Conservation (phyloP, 2,888 invertebrate genomes). For the Ferrisia virgata region DNA sequence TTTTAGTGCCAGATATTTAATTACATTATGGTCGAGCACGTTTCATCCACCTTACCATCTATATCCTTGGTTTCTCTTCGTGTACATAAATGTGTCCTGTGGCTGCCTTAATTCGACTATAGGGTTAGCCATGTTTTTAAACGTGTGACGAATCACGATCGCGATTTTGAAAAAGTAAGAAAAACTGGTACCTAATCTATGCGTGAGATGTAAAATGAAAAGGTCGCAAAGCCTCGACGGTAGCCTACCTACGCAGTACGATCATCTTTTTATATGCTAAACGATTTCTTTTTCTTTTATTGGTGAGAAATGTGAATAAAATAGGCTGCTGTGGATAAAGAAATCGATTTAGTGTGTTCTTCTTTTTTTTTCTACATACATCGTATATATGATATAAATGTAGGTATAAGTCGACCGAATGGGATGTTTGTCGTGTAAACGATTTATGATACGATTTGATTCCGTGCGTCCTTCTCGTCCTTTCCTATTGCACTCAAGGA, state of each 20-base stretch:
- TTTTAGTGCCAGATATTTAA: constrained; percentile 18
- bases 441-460: not conserved
- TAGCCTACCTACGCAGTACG: not conserved
- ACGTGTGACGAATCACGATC: not conserved
- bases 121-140: too few species aligned
- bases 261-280: not conserved
- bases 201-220: not conserved
- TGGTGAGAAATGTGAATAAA: constrained; percentile 8
- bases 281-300: not conserved
- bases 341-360: not conserved
- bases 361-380: not conserved
- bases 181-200: not conserved
- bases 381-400: too few species aligned
- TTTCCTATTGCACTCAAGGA: too few species aligned
- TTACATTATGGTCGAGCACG: constrained; percentile 3
- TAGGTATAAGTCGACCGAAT: not conserved
- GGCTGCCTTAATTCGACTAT: too few species aligned
- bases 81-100: too few species aligned
- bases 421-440: constrained; percentile 3
- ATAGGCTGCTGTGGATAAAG: not conserved
- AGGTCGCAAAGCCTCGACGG: not conserved
- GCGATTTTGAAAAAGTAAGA: not conserved
- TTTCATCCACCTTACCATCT: not conserved
- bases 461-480: not conserved
- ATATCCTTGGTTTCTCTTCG: not conserved